These are phyloP conservation scores for Ips typographus DNA, from an alignment of 1,140 invertebrate species.

Conservation along the genomic window DNA sequence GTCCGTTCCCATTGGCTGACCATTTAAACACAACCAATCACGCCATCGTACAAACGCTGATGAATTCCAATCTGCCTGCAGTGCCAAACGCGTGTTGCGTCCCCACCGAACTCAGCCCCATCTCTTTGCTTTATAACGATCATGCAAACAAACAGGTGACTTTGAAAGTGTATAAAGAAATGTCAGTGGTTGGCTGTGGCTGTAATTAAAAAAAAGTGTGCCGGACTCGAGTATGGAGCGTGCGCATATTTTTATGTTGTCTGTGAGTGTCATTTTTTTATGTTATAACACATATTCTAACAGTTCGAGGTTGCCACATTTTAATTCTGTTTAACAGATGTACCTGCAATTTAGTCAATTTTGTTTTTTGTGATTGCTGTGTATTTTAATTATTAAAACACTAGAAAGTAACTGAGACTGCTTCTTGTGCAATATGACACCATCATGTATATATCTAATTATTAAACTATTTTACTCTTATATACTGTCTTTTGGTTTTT, in stretches of 20 bases:
- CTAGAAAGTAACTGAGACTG: no score
- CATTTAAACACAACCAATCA: slow-evolving; percentile 97
- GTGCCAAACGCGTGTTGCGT: slow-evolving; percentile 94
- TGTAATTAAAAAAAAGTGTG: slow-evolving; percentile 57
- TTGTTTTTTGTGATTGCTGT: no score
- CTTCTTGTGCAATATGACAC: no score
- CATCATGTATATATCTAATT: no score
- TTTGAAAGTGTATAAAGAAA: slow-evolving; percentile 95
- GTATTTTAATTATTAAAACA: no score
- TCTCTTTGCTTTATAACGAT: slow-evolving; percentile 94
- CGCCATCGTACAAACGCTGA: slow-evolving; percentile 95
- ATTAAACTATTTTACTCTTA: neutral
- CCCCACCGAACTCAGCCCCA: slow-evolving; percentile 83
- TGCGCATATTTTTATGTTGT: neutral
- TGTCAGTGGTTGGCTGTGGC: slow-evolving; percentile 93
- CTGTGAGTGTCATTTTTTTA: no score
- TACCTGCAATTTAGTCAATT: no score
- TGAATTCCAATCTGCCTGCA: slow-evolving; percentile 88
- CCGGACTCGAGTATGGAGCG: slow-evolving; percentile 30
- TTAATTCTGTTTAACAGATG: no score
- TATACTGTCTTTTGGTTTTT: neutral
- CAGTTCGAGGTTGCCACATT: no score
- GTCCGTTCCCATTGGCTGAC: slow-evolving; percentile 88
- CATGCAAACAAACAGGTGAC: slow-evolving; percentile 85
- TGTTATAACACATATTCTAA: no score